Base-by-base conservation (phyloP, 2,797 vertebrate genomes). In the Intellagama lesueurii region DNA sequence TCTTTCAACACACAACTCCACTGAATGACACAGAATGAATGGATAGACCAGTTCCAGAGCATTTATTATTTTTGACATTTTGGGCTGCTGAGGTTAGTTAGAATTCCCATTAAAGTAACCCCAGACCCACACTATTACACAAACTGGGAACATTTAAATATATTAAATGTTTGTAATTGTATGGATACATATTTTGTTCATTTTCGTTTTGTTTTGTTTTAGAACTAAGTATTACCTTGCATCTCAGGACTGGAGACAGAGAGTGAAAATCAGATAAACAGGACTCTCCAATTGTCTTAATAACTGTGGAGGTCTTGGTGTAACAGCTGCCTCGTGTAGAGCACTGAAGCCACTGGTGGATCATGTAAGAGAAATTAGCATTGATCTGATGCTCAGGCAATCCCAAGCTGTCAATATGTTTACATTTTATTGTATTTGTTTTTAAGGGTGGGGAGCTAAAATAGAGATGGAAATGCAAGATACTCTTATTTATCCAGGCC, bases 61-160 rank as follows among this genome's bases (percentile, higher is more conserved):
- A 72, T 79, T 14, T 30, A 28, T 64, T 64, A 64, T 64, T 80
- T 89, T 85, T 85, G 75, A 84, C 32, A 56, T 78, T 83, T 83
- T 44, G 35, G 72, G 52, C 28, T 80, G 35, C 66, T 64, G 49
- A 72, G 40, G 30, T 72, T 77, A 26, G 83, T 80, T 52, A 73
- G n/a, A 47, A 30, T 73, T 16, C 30, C 52, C 79, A 64, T 80
- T 60, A 81, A 30, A 3, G 49, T 64, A 66, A 64, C n/a, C 24
- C 68, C 64, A 78, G 32, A 81, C 30, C 19, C 81, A 49, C 16
- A 66, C 30, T 80, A 40, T 35, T 80, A 24, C 28, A 44, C 32
- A 80, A 56, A 17, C 88, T 87, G 83, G 81, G 87, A 80, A 85
- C 17, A 84, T 91, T 91, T 89, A 93, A 93, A 81, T 90, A 92